Base-by-base conservation (phyloP, 2,113 vertebrate genomes). In the Oreochromis aureus region DNA sequence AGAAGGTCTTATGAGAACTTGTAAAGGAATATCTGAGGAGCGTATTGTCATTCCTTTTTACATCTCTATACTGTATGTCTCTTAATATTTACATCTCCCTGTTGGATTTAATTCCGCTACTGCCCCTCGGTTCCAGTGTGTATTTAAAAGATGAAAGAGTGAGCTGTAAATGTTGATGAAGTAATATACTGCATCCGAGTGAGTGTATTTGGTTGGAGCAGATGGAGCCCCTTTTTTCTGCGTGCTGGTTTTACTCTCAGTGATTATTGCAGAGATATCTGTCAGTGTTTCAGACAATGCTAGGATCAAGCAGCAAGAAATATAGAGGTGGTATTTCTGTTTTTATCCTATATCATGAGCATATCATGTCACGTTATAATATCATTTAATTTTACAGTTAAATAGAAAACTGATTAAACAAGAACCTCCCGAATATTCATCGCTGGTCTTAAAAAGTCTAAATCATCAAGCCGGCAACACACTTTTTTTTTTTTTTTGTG, bases 21-120 rank as follows among this genome's bases (percentile, higher is more conserved):
- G 90, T 86, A 85, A 94, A 94, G 87, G 89, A 94, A 95, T 94
- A 94, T 93, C 82, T 84, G 55, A 92, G 83, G 90, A 93, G 91
- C 81, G 81, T 89, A 93, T 94, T 94, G 90, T 88, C 91, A 88
- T 91, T 89, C 58, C 89, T 87, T 87, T 89, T 91, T 91, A 91
- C 86, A 90, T 93, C 85, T 93, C 86, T 90, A 90, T 87, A 84
- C 86, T 90, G 89, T 87, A 82, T 58, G 46, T 93, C 84, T 87
- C 81, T 58, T 90, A 89, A 93, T 93, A 92, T 92, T 93, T 91
- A 89, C 87, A 82, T 89, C 87, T 93, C 91, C 90, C 90, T 34
- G 46, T 53, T 93, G 92, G 85, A 83, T 92, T 89, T 48, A 88
- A 89, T 71, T 84, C n/a, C 1, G 53, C 89, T 69, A 88, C 90